Conservation (phyloP, 1,140 invertebrate genomes). For the Forficula auricularia region DNA sequence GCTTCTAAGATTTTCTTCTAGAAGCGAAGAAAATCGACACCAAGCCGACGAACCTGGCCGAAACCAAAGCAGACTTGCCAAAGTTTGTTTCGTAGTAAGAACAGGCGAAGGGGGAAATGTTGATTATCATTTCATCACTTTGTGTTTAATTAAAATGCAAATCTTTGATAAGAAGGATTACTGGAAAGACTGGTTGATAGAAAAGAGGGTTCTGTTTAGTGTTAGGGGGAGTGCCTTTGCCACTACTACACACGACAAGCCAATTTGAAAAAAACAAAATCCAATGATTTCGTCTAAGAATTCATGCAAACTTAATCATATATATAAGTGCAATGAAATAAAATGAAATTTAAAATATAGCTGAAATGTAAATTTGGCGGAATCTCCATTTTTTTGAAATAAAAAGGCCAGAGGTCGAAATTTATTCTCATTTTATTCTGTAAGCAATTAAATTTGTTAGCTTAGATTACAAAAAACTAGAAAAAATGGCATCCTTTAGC, state of each 20-base stretch:
- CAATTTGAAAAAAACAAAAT: neutral
- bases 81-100: neutral
- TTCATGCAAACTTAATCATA: constrained; percentile 1
- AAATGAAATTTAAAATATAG: too few species aligned
- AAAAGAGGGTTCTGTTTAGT: constrained; percentile 3
- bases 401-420: too few species aligned
- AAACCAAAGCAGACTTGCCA: neutral
- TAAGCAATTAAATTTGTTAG: too few species aligned
- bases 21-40: neutral
- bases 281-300: neutral
- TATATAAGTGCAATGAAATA: too few species aligned
- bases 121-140: constrained; percentile 17
- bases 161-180: constrained; percentile 17
- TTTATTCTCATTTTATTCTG: too few species aligned
- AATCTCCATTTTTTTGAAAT: too few species aligned
- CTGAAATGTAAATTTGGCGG: too few species aligned
- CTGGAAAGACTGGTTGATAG: constrained; percentile 1
- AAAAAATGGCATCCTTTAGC: too few species aligned
- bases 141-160: constrained; percentile 17
- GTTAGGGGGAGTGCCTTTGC: neutral
- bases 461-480: too few species aligned
- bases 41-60: neutral
- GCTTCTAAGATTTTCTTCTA: too few species aligned
- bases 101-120: neutral
- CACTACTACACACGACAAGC: neutral